phyloP scores from a whole-genome alignment of 2,888 invertebrate species.

The Xestia ashworthii region DNA sequence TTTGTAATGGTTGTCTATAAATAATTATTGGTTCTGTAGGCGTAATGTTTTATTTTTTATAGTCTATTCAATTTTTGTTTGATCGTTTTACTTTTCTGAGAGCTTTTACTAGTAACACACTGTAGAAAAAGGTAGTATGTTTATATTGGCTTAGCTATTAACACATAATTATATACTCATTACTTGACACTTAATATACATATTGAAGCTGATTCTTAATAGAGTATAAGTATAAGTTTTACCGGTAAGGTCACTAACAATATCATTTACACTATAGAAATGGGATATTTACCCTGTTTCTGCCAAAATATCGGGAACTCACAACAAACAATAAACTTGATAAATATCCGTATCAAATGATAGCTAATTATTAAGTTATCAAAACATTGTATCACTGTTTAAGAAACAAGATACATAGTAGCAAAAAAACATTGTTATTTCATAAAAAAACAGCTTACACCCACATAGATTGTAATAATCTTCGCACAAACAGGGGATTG shows the following conservation, averaged over 20 bases:
- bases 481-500: not conserved
- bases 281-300: no score
- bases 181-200: no score
- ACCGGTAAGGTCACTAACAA: no score
- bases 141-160: no score
- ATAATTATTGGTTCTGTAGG: not conserved
- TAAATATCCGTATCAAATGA: no score
- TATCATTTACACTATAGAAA: no score
- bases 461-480: not conserved
- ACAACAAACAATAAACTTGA: no score
- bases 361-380: not conserved
- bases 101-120: not conserved
- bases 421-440: not conserved
- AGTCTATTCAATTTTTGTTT: not conserved
- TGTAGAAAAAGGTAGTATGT: no score
- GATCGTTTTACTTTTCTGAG: not conserved
- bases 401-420: not conserved
- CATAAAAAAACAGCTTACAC: not conserved
- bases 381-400: not conserved
- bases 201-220: no score
- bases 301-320: no score
- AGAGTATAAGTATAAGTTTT: no score
- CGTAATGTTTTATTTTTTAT: not conserved
- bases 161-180: no score
- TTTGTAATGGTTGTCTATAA: not conserved